phyloP scores from a whole-genome alignment of 2,797 vertebrate species.

The Chrysocyon brachyurus region DNA sequence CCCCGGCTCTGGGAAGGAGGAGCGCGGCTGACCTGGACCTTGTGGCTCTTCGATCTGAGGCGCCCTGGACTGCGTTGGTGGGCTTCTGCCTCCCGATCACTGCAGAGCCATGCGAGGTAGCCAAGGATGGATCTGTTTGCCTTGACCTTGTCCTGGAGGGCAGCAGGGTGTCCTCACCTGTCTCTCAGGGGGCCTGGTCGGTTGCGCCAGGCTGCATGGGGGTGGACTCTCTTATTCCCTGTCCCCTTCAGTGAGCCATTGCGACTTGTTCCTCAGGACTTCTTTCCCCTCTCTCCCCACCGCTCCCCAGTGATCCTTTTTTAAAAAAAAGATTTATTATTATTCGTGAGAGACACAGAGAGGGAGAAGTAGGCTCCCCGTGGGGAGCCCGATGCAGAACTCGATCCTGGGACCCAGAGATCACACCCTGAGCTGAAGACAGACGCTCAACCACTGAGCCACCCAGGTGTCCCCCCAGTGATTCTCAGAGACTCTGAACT shows the following conservation, averaged over 20 bases:
- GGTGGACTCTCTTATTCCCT: neutral
- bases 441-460: too few relatives aligned
- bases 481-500: constrained; percentile 37
- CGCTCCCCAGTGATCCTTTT: neutral
- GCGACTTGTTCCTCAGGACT: neutral
- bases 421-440: too few relatives aligned
- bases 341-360: too few relatives aligned
- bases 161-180: constrained; percentile 16
- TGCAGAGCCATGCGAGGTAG: neutral
- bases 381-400: too few relatives aligned
- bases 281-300: neutral
- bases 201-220: neutral
- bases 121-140: constrained; percentile 12
- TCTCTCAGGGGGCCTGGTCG: neutral
- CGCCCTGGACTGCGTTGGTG: neutral
- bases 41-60: neutral
- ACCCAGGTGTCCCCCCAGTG: neutral
- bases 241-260: neutral
- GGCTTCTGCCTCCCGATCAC: constrained; percentile 1
- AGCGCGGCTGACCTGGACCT: neutral
- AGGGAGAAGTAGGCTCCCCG: too few relatives aligned
- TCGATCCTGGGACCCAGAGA: too few relatives aligned
- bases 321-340: too few relatives aligned
- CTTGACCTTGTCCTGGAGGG: constrained; percentile 12
- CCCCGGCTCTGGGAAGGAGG: constrained; percentile 71